Conservation (phyloP, 2,888 invertebrate species). For the Ecliptopera silaceata region DNA sequence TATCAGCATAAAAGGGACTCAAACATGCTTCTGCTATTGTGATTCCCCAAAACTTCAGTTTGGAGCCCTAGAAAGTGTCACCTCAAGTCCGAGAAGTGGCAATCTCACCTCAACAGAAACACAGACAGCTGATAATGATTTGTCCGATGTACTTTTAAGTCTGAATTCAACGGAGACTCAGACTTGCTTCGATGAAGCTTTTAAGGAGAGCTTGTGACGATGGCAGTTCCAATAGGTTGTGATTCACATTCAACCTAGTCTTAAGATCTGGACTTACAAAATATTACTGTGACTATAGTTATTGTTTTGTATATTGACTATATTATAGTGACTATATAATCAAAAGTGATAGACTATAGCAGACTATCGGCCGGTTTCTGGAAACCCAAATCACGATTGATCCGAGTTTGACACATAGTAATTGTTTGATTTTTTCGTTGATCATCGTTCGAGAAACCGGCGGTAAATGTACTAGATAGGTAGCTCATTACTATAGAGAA, state of each 20-base stretch:
- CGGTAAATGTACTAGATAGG: no score
- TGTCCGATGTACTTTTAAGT: constrained; percentile 56
- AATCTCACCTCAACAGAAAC: constrained; percentile 66
- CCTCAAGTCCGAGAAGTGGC: constrained; percentile 52
- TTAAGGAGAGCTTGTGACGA: constrained; percentile 25
- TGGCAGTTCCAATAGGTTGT: constrained; percentile 19
- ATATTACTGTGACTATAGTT: no score
- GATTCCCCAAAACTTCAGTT: constrained; percentile 56
- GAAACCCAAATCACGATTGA: no score
- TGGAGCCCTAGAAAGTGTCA: constrained; percentile 55
- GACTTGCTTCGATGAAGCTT: constrained; percentile 57
- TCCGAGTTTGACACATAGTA: no score
- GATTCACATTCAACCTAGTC: constrained; percentile 1
- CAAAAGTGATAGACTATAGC: no score
- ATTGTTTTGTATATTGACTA: no score
- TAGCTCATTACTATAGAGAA: no score
- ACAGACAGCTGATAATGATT: constrained; percentile 55
- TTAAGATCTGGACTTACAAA: background rate
- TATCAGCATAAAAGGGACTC: constrained; percentile 70
- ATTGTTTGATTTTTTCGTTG: no score
- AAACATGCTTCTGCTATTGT: constrained; percentile 65
- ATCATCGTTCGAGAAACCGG: no score
- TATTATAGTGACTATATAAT: no score
- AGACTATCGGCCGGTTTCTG: no score
- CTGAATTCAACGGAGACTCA: constrained; percentile 66